These are phyloP conservation scores for Pavo muticus DNA, from an alignment of 2,113 vertebrate genomes.

Conservation along the genomic window DNA sequence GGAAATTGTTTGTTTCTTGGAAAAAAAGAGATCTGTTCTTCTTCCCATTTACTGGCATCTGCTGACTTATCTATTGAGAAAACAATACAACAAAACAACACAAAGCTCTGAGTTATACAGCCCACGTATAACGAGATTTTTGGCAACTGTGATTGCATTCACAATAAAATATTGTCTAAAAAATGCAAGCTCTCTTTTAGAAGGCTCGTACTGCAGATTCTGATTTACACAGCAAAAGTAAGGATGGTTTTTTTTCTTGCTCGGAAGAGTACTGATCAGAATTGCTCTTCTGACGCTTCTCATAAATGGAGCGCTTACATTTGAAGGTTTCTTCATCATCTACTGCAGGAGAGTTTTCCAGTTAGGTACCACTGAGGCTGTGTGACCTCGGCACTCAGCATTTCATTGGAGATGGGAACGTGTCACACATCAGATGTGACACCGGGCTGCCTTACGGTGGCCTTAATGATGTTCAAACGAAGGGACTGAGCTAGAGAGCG, in stretches of 20 bases:
- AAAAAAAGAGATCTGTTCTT: not conserved
- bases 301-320: not conserved
- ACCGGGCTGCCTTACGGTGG: not conserved
- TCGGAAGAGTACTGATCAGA: not conserved
- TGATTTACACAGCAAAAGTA: not conserved
- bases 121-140: not conserved
- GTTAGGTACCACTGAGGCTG: not conserved
- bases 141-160: not conserved
- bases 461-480: not conserved
- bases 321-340: not conserved
- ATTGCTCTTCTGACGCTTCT: not conserved
- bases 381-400: accelerated
- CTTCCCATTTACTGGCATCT: not conserved
- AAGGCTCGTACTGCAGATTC: not conserved
- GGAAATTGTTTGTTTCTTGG: not conserved
- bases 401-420: too few species aligned
- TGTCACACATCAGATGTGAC: accelerated
- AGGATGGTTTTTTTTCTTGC: not conserved
- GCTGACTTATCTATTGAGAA: not conserved
- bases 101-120: not conserved
- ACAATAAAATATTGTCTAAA: not conserved
- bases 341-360: not conserved
- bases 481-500: not conserved
- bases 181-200: not conserved
- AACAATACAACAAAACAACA: not conserved